Evolutionary conservation across 2,113 vertebrate species (phyloP), one percentile per base, ranked within the genome.

Genomic region (Euleptes europaea): DNA sequence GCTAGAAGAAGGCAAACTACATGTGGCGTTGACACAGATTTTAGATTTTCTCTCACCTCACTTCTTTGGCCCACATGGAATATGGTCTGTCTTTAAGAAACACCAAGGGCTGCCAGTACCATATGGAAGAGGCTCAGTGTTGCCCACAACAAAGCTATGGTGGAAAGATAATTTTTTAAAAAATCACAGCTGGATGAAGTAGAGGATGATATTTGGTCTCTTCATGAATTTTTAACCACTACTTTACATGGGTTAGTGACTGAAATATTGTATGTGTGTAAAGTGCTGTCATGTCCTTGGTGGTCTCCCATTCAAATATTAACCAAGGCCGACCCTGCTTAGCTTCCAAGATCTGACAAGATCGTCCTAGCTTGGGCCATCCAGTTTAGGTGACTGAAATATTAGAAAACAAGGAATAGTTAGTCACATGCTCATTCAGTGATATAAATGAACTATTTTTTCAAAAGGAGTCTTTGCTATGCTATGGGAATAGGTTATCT

Each of bases 1-100:
- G 88, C 88, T 92, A 90, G 90, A 85, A 90, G 80, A 87, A 87
- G 69, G 72, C 73, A 92, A 63, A 26, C 23, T 80, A 90, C 84
- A 90, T 92, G 86, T 93, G 89, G 73, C 73, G 60, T 28, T 92
- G 93, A 79, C 67, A 91, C 91, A 91, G 89, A 31, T 7, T 28
- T 28, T n/a, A 89, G 71, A 63, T 40, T 90, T 88, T 81, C 77
- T 86, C 66, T 67, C 85, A 85, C 63, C 84, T 85, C 92, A 88
- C 28, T 84, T 84, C 86, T 91, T 90, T 65, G 79, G 49, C 49
- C 57, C 40, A 86, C 69, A 77, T 33, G 71, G 31, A 71, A 47
- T 80, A 87, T 83, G 47, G 66, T 69, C 77, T 81, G 73, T 40
- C 71, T 3, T 31, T 15, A 72, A 26, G 38, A 44, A 33, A n/a